Evolutionary conservation across 2,113 vertebrate genomes (phyloP), one percentile per base, ranked within the genome.

Genomic region (Agelaius phoeniceus): DNA sequence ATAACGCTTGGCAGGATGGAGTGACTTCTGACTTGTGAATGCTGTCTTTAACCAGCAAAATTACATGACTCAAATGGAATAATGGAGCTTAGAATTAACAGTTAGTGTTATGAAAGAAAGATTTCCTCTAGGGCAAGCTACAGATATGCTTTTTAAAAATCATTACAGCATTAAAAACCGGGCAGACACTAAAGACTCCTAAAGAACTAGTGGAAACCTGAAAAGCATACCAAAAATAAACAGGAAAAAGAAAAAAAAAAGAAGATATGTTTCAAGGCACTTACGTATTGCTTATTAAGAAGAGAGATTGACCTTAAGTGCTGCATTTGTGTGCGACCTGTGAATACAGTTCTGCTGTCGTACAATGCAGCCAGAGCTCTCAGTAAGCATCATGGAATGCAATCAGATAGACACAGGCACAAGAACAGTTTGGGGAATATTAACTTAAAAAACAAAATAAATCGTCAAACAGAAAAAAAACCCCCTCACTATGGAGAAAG

Each of bases 241-340:
- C 65, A 80, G 72, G 39, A 10, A 15, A 58, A 15, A 23, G 41
- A 87, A 26, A 27, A 30, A 82, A 46, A 20, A 16, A 52, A 84
- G 27, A 88, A 89, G 94, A 92, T 68, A 49, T 87, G 97, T 97
- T 97, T 98, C 98, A 98, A 98, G 98, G 98, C 98, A 98, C 98
- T 98, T 98, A 97, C 92, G 82, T 98, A 98, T 98, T 98, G 98
- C 98, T 98, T 98, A 97, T 98, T 96, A 94, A 81, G 97, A 97
- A 90, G 97, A 97, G 94, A 97, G 96, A 97, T 97, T 96, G 97
- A 98, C 96, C 97, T 96, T 96, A 95, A 96, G 72, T 89, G 97
- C 97, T 97, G 94, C 93, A 92, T 94, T 92, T 83, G 89, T 2
- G 18, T 57, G 48, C 90, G 57, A 72, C 51, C 86, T 95, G 76